Percentiles rank a stretch among this genome's conserved stretches.
phyloP scores from a whole-genome alignment of 1,140 invertebrate genomes.

The Monomorium pharaonis region DNA sequence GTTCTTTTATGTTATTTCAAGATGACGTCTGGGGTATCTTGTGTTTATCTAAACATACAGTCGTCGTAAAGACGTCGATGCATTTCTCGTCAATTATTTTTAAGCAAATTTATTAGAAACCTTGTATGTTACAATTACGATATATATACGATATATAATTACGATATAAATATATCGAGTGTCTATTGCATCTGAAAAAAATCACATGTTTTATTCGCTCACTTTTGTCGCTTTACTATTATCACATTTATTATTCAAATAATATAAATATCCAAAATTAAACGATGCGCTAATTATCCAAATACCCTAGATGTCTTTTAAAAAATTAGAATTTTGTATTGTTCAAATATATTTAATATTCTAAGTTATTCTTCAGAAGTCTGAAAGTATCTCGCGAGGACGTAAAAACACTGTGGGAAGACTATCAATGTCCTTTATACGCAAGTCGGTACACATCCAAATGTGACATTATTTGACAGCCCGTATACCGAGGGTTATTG shows the following conservation, averaged over 20 bases:
- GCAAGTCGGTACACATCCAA: constrained; percentile 35
- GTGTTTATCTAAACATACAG: neutral
- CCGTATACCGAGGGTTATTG: constrained; percentile 36
- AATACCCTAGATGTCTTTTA: neutral
- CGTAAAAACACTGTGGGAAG: neutral
- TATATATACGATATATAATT: too few species aligned
- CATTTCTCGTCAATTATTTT: neutral
- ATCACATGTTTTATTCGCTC: neutral
- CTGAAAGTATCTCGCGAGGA: neutral
- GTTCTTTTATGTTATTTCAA: constrained; percentile 13
- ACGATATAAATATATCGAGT: neutral
- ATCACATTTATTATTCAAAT: neutral
- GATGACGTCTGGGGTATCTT: neutral
- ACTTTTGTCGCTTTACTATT: neutral
- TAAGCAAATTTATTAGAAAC: neutral
- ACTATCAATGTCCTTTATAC: constrained; percentile 37
- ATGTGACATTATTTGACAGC: constrained; percentile 52
- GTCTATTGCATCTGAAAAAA: neutral
- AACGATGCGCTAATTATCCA: neutral
- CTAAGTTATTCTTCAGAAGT: neutral
- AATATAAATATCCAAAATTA: neutral
- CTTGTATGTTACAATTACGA: neutral
- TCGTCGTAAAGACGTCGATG: neutral
- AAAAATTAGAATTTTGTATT: neutral
- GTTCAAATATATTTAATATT: neutral